phyloP scores from a whole-genome alignment of 2,797 vertebrate genomes.

The Sebastes taczanowskii region DNA sequence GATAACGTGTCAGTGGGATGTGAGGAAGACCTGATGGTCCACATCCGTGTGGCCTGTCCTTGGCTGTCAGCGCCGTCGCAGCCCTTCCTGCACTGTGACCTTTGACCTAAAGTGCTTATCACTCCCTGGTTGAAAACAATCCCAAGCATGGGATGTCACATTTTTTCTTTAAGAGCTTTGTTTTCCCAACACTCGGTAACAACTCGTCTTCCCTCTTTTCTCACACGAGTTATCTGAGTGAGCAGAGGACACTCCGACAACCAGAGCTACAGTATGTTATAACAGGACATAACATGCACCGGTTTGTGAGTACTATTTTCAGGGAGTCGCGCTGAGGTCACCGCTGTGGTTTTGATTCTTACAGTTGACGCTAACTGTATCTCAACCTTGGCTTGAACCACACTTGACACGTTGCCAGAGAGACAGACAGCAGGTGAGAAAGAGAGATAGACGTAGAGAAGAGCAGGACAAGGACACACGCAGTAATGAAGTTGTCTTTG shows the following conservation, averaged over 20 bases:
- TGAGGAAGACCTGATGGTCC: conserved; percentile 30
- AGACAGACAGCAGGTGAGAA: background rate
- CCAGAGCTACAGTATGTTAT: background rate
- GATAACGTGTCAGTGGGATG: conserved; percentile 32
- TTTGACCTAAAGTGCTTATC: conserved; percentile 76
- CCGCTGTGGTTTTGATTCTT: background rate
- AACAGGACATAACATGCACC: conserved; percentile 11
- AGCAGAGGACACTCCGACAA: conserved; percentile 5
- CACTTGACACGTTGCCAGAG: conserved; percentile 35
- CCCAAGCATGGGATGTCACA: conserved; percentile 34
- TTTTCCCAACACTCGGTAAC: conserved; percentile 30
- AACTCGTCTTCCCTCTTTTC: conserved; percentile 18
- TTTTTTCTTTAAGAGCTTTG: conserved; percentile 53
- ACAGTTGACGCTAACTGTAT: conserved; percentile 4
- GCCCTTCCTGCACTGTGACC: conserved; percentile 73
- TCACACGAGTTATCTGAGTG: conserved; percentile 20
- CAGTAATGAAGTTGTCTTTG: background rate
- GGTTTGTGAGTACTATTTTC: background rate
- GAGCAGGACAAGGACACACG: conserved; percentile 2
- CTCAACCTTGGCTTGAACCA: conserved; percentile 38
- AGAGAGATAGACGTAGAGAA: conserved; percentile 5
- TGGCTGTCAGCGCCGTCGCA: conserved; percentile 68
- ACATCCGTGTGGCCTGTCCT: conserved; percentile 62
- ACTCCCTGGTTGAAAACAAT: conserved; percentile 65
- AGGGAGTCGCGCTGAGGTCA: conserved; percentile 25